Evolutionary conservation across 2,888 invertebrate species (phyloP).

Genomic region (Megalurothrips usitatus): DNA sequence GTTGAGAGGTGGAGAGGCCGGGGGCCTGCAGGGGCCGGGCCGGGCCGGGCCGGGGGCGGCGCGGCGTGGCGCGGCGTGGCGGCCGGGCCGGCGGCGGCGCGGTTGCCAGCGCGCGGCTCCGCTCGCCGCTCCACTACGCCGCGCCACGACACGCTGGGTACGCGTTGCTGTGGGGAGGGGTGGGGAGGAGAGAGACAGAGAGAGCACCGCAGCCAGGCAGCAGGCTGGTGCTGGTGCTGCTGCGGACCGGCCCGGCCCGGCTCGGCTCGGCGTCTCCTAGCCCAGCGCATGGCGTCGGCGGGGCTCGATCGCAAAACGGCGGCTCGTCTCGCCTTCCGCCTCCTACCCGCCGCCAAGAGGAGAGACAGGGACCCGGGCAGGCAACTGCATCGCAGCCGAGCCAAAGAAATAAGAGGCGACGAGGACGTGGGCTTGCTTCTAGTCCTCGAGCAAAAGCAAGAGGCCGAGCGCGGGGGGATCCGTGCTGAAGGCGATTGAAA

Average conservation of each 20-base stretch:
- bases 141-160: not conserved
- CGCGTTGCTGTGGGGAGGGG: not conserved
- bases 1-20: not conserved
- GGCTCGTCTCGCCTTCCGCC: not conserved
- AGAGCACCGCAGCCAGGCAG: not conserved
- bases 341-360: conserved; percentile 14
- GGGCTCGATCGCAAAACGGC: not conserved
- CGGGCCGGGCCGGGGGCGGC: not conserved
- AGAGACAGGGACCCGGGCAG: not conserved
- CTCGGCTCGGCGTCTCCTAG: not conserved
- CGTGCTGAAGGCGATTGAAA: no score
- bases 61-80: not conserved
- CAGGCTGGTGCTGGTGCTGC: not conserved
- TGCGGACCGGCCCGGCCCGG: not conserved
- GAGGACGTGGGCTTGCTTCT: no score
- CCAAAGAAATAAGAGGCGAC: conserved; percentile 2
- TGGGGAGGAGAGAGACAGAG: not conserved
- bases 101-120: not conserved
- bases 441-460: no score
- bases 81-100: not conserved
- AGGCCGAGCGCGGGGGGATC: no score
- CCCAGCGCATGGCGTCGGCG: not conserved
- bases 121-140: not conserved
- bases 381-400: conserved; percentile 12
- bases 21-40: not conserved